Percentiles rank a stretch among this genome's conserved stretches.
Evolutionary conservation across 2,888 invertebrate genomes (phyloP).

Genomic region (Fragum sueziense): DNA sequence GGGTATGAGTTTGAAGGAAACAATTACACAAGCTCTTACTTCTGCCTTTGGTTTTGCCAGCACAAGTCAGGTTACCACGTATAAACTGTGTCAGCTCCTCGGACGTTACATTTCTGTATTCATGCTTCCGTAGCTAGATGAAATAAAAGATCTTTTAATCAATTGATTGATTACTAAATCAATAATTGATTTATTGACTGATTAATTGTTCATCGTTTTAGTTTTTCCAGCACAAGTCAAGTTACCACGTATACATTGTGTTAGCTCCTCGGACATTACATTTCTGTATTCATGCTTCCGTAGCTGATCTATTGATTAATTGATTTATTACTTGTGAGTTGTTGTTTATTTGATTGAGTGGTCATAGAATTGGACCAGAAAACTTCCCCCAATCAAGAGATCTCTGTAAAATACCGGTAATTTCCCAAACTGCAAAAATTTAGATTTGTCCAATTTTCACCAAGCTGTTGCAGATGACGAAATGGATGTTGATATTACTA

Average conservation of each 20-base stretch:
- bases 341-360: too few species aligned
- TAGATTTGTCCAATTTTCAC: background rate
- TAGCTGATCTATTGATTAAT: background rate
- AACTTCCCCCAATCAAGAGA: too few species aligned
- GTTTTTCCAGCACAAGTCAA: constrained; percentile 8
- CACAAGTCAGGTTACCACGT: background rate
- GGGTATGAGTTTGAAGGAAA: too few species aligned
- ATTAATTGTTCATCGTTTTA: background rate
- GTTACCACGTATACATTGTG: background rate
- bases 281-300: constrained; percentile 6
- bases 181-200: background rate
- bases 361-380: background rate
- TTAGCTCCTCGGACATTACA: background rate
- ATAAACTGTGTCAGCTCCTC: constrained; percentile 1
- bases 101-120: constrained; percentile 5
- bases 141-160: background rate
- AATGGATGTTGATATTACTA: too few species aligned
- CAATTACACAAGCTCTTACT: too few species aligned
- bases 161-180: background rate
- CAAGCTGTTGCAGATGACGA: background rate
- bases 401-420: too few species aligned
- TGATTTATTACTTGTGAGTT: background rate
- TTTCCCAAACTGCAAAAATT: background rate
- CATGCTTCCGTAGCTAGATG: background rate
- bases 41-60: background rate